These are phyloP conservation scores for Acrossocheilus wenchowensis DNA, from an alignment of 2,797 vertebrate genomes.

Conservation along the genomic window DNA sequence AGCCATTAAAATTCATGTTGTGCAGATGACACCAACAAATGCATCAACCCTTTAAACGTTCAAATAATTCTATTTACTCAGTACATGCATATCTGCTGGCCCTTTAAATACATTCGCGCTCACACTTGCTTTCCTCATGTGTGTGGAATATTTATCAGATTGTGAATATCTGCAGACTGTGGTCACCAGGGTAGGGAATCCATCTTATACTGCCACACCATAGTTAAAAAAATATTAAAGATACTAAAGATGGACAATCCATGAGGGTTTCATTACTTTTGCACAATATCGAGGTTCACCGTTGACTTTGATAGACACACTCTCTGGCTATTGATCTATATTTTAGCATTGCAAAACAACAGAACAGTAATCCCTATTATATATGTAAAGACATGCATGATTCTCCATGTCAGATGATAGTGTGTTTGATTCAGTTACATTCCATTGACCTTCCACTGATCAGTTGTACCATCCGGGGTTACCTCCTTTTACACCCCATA, in stretches of 20 bases:
- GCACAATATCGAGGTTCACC: slow-evolving; percentile 57
- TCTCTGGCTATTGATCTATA: slow-evolving; percentile 40
- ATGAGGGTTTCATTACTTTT: slow-evolving; percentile 54
- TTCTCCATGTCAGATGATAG: slow-evolving; percentile 69
- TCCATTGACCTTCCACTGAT: slow-evolving; percentile 55
- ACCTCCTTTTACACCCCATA: slow-evolving; percentile 48
- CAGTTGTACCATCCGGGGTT: slow-evolving; percentile 48
- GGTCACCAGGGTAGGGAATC: slow-evolving; percentile 51
- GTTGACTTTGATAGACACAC: slow-evolving; percentile 52
- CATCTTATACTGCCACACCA: slow-evolving; percentile 62
- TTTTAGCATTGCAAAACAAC: slow-evolving; percentile 45
- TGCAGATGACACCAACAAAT: slow-evolving; percentile 58
- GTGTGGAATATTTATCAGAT: slow-evolving; percentile 34
- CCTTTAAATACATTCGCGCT: slow-evolving; percentile 62
- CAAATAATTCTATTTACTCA: slow-evolving; percentile 52
- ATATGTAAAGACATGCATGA: slow-evolving; percentile 63
- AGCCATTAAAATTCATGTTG: slow-evolving; percentile 51
- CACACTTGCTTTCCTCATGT: slow-evolving; percentile 49
- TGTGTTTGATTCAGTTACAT: slow-evolving; percentile 66
- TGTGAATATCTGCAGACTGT: slow-evolving; percentile 56
- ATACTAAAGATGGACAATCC: slow-evolving; percentile 59
- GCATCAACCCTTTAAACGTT: slow-evolving; percentile 67
- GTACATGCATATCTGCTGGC: slow-evolving; percentile 59
- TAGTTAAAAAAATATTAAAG: slow-evolving; percentile 45
- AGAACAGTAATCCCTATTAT: slow-evolving; percentile 27